phyloP scores from a whole-genome alignment of 2,888 invertebrate genomes.

The Alloscopus bannaensis region DNA sequence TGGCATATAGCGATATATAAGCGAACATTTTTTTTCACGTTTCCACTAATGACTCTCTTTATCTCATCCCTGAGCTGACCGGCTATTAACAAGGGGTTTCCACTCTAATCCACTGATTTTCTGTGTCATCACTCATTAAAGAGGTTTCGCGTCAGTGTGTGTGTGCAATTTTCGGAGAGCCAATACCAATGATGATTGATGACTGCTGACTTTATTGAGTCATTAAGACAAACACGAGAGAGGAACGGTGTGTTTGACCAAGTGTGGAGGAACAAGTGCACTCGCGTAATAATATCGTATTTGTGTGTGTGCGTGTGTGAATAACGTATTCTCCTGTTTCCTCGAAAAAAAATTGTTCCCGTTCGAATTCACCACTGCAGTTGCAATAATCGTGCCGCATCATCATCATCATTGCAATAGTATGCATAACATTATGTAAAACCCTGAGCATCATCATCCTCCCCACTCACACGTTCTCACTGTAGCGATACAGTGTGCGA shows the following conservation, averaged over 20 bases:
- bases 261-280: slow-evolving; percentile 18
- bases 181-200: slow-evolving; percentile 14
- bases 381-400: slow-evolving; percentile 20
- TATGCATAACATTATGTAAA: slow-evolving; percentile 20
- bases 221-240: slow-evolving; percentile 17
- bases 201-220: slow-evolving; percentile 24
- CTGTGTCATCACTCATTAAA: slow-evolving; percentile 41
- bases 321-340: background rate
- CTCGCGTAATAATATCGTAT: background rate
- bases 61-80: background rate
- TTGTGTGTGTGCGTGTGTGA: too few relatives aligned
- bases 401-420: too few relatives aligned
- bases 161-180: background rate
- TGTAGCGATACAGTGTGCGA: background rate
- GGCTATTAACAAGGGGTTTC: slow-evolving; percentile 5
- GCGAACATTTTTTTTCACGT: too few relatives aligned
- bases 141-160: slow-evolving; percentile 2
- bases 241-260: slow-evolving; percentile 25
- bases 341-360: background rate
- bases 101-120: slow-evolving; percentile 41
- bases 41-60: slow-evolving; percentile 7
- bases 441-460: background rate
- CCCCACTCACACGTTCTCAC: too few relatives aligned
- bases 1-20: too few relatives aligned
- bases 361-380: slow-evolving; percentile 19